A percentile compares a stretch with the other conserved stretches of the same genome.
phyloP scores from a whole-genome alignment of 2,888 invertebrate genomes.

The Lithophane socia region DNA sequence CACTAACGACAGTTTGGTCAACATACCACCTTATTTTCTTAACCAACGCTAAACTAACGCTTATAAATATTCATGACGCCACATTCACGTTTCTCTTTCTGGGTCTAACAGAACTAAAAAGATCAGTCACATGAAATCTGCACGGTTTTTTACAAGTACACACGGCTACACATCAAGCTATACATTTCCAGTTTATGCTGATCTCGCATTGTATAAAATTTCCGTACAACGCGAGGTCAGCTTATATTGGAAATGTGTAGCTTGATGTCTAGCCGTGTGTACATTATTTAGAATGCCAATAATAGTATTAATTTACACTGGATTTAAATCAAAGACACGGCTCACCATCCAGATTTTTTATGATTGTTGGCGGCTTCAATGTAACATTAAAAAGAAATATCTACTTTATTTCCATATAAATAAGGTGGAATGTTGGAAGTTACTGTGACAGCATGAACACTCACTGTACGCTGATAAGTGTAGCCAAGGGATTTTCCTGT shows the following conservation, averaged over 20 bases:
- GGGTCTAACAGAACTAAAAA: neutral
- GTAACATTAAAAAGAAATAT: neutral
- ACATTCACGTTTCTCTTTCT: neutral
- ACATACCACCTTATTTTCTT: neutral
- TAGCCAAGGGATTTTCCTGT: neutral
- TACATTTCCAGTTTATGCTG: too few species aligned
- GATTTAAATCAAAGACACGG: neutral
- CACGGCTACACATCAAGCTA: too few species aligned
- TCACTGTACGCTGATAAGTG: neutral
- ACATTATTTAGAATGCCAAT: neutral
- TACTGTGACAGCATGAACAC: constrained; percentile 2
- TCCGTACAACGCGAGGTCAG: too few species aligned
- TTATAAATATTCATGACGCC: constrained; percentile 22
- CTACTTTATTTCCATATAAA: neutral
- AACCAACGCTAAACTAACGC: neutral
- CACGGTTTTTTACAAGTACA: neutral
- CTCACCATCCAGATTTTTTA: neutral
- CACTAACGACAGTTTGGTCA: constrained; percentile 3
- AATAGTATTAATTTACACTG: neutral
- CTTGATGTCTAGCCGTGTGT: too few species aligned
- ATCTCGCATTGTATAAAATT: too few species aligned
- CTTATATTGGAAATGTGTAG: too few species aligned
- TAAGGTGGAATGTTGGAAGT: constrained; percentile 7
- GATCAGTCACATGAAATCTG: neutral
- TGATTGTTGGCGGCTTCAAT: neutral